Conservation (phyloP, 2,888 invertebrate genomes). For the Xylophagus ater region DNA sequence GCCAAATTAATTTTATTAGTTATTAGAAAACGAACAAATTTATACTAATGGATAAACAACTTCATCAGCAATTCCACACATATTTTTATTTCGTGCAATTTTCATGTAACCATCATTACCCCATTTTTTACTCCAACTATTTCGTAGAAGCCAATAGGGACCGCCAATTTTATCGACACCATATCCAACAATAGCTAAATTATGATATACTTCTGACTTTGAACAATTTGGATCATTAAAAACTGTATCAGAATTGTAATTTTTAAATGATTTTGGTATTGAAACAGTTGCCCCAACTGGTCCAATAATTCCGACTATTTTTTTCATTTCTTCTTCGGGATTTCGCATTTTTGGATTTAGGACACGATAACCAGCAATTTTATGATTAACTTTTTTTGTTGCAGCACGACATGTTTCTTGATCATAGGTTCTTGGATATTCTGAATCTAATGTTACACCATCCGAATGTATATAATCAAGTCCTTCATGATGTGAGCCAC, state of each 20-base stretch:
- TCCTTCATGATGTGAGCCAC: constrained; percentile 55
- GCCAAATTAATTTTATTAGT: too few species aligned
- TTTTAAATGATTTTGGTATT: neutral
- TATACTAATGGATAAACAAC: constrained; percentile 35
- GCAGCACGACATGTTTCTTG: neutral
- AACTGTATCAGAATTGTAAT: neutral
- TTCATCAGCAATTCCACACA: constrained; percentile 10
- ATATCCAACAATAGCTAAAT: neutral
- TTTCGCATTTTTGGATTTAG: neutral
- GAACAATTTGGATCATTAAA: neutral
- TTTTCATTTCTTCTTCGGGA: neutral
- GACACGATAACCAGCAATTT: too few species aligned
- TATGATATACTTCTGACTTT: neutral
- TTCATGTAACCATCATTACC: constrained; percentile 11
- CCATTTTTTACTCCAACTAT: constrained; percentile 4
- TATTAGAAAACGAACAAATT: too few species aligned
- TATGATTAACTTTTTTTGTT: too few species aligned
- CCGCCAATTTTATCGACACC: neutral
- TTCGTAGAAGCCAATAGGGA: neutral
- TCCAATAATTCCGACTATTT: neutral
- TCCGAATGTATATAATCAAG: constrained; percentile 66
- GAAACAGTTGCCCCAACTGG: neutral
- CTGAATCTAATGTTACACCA: constrained; percentile 33
- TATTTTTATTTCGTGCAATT: constrained; percentile 10
- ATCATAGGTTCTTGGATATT: neutral